Percentiles rank a stretch among this genome's conserved stretches.
Conservation (phyloP, 2,888 invertebrate genomes). For the Suillia variegata region DNA sequence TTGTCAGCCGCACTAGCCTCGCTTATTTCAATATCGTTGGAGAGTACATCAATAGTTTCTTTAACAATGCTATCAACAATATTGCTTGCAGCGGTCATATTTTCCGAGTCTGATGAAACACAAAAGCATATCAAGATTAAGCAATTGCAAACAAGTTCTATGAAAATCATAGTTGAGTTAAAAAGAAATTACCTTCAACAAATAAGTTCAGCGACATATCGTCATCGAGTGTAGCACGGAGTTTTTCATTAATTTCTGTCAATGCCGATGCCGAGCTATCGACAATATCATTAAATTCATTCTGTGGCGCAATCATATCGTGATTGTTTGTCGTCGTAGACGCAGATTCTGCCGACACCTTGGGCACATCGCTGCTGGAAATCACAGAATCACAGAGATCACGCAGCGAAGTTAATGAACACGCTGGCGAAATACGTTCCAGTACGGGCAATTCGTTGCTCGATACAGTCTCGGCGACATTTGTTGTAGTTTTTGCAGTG, state of each 20-base stretch:
- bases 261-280: not conserved
- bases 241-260: no score
- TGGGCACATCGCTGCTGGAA: not conserved
- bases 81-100: not conserved
- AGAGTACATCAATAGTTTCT: conserved; percentile 10
- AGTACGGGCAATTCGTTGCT: no score
- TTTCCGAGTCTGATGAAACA: not conserved
- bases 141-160: not conserved
- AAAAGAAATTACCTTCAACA: conserved; percentile 28
- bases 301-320: not conserved
- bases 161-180: not conserved
- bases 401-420: no score
- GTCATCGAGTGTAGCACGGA: not conserved
- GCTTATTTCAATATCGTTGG: not conserved
- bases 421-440: no score
- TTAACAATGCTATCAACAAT: conserved; percentile 9
- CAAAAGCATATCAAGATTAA: not conserved
- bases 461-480: not conserved
- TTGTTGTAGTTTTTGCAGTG: not conserved
- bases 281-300: no score
- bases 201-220: conserved; percentile 31
- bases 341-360: not conserved
- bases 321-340: not conserved
- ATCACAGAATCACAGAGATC: no score
- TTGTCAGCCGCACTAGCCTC: no score